These are phyloP conservation scores for Dendrocincla tyrannina DNA, from an alignment of 2,797 vertebrate genomes.

Conservation along the genomic window DNA sequence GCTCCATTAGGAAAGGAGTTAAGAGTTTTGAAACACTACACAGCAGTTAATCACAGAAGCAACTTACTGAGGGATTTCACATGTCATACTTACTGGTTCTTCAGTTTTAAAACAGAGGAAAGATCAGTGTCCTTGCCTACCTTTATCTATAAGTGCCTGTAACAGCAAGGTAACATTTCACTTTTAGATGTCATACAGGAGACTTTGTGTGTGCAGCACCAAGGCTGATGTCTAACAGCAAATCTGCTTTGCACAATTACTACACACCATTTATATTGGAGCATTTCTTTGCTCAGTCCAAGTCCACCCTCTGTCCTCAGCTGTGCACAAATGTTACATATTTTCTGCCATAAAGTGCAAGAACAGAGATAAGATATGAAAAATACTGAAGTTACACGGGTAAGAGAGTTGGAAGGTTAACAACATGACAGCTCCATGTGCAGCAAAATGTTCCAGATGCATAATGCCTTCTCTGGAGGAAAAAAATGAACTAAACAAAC, in stretches of 20 bases:
- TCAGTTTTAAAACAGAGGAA: not conserved
- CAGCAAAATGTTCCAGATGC: not conserved
- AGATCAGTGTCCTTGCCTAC: not conserved
- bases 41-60: not conserved
- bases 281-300: not conserved
- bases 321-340: not conserved
- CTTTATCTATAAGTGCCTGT: not conserved
- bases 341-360: not conserved
- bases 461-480: not conserved
- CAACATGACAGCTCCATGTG: fast-evolving
- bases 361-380: not conserved
- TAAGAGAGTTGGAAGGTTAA: not conserved
- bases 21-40: not conserved
- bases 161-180: not conserved
- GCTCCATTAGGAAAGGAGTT: fast-evolving
- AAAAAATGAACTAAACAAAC: not conserved
- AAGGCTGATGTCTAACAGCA: not conserved
- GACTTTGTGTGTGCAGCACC: not conserved
- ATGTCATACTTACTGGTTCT: fast-evolving
- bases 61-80: not conserved
- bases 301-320: not conserved
- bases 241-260: not conserved
- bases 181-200: fast-evolving
- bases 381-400: not conserved
- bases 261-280: not conserved